Evolutionary conservation across 2,113 vertebrate genomes (phyloP), one percentile per base, ranked within the genome.

Genomic region (Sinocyclocheilus rhinocerous): DNA sequence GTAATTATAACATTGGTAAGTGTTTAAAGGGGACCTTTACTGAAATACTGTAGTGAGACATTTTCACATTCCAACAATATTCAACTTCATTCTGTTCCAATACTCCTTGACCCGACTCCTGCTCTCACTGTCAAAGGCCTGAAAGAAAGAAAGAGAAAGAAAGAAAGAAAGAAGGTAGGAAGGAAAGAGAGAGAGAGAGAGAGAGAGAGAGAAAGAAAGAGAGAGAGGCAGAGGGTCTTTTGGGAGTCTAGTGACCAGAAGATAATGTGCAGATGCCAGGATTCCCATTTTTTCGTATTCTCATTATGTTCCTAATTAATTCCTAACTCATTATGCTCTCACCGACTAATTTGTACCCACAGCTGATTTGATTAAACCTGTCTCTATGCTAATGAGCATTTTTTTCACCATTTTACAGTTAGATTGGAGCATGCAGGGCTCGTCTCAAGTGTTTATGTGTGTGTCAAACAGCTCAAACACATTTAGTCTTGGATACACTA

Each of bases 321-420:
- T 96, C 95, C 93, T 95, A 95, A 95, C 95, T 96, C 95, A 93
- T 96, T 95, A 94, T 92, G 91, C 94, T 96, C 96, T 95, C 95
- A 94, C 94, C 94, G 94, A 95, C 95, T 96, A 94, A 96, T 96
- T 95, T 95, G 94, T 95, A 94, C 95, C 93, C 89, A 82, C 93
- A 90, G 92, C 93, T 96, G 95, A 96, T 95, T 96, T 96, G 95
- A 95, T 96, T 94, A 96, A 96, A 96, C 95, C 95, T 94, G 95
- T 97, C 95, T 95, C 94, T 96, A 95, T 96, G 95, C 96, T 96
- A 96, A 98, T 97, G 95, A 97, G 95, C 87, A 92, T 94, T 94
- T 96, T 96, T 95, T 29, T 95, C 94, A 92, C 93, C 94, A 94
- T 95, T 95, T 95, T 94, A 89, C 84, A 89, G 86, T 89, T 87